These are phyloP conservation scores for Lamellibrachia satsuma DNA, from an alignment of 2,888 invertebrate species.

Conservation along the genomic window DNA sequence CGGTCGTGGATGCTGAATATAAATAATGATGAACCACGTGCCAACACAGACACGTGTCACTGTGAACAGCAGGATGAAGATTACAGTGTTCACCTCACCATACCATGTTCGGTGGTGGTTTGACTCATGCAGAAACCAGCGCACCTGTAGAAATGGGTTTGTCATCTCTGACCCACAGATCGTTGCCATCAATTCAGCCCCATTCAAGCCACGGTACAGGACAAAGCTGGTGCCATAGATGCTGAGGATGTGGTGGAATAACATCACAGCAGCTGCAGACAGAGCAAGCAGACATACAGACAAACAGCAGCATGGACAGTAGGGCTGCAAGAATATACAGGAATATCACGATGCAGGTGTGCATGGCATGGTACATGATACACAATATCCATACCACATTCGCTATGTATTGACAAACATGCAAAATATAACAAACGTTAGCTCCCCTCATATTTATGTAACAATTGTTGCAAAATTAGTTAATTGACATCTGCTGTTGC, in stretches of 20 bases:
- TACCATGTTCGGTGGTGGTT: constrained; percentile 48
- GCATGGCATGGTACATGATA: too few relatives aligned
- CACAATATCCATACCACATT: too few relatives aligned
- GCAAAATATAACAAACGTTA: too few relatives aligned
- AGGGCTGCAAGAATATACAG: too few relatives aligned
- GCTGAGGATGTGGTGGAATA: constrained; percentile 61
- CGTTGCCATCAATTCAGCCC: constrained; percentile 62
- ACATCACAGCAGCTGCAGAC: constrained; percentile 59
- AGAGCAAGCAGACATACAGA: not conserved
- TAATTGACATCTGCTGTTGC: too few relatives aligned
- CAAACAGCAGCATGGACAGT: too few relatives aligned
- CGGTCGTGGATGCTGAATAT: constrained; percentile 52
- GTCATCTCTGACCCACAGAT: constrained; percentile 61
- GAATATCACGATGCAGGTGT: too few relatives aligned
- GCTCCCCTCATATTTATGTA: too few relatives aligned
- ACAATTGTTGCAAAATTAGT: too few relatives aligned
- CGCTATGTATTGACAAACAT: too few relatives aligned
- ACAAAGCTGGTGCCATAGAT: constrained; percentile 53
- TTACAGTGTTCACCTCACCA: constrained; percentile 54
- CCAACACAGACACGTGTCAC: constrained; percentile 56
- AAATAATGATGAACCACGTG: constrained; percentile 51
- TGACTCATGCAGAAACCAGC: constrained; percentile 59
- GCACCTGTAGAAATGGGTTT: constrained; percentile 63
- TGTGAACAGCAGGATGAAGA: constrained; percentile 60
- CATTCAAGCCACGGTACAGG: constrained; percentile 51